Conservation (phyloP, 1,140 invertebrate species). For the Saccostrea cuccullata region DNA sequence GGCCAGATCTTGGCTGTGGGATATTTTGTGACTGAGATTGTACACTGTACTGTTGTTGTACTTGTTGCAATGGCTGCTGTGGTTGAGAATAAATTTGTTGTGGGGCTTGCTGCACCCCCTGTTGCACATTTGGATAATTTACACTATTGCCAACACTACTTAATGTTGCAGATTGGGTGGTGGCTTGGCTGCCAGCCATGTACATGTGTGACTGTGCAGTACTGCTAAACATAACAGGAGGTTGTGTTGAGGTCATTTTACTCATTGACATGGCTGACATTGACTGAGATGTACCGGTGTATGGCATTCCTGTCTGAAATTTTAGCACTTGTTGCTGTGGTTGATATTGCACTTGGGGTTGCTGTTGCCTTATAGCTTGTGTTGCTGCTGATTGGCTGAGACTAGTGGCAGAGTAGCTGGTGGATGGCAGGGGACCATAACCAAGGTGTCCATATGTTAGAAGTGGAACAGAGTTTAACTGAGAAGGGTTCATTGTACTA, state of each 20-base stretch:
- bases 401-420: conserved; percentile 7
- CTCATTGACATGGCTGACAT: neutral
- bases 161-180: neutral
- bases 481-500: neutral
- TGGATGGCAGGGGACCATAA: conserved; percentile 12
- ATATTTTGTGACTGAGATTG: conserved; percentile 9
- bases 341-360: neutral
- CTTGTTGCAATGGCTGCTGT: neutral
- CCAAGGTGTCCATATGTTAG: conserved; percentile 21
- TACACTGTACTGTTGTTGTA: neutral
- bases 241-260: neutral
- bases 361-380: conserved; percentile 18
- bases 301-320: neutral
- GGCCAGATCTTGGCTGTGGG: neutral
- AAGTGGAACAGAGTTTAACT: neutral
- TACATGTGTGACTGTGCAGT: neutral
- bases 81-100: neutral
- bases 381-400: neutral
- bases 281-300: neutral
- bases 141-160: neutral
- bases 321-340: neutral
- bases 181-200: neutral
- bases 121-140: neutral
- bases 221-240: neutral
- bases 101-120: conserved; percentile 10